A percentile compares a stretch with the other conserved stretches of the same genome.
Conservation (phyloP, 2,113 vertebrate species). For the Atrichornis clamosus region DNA sequence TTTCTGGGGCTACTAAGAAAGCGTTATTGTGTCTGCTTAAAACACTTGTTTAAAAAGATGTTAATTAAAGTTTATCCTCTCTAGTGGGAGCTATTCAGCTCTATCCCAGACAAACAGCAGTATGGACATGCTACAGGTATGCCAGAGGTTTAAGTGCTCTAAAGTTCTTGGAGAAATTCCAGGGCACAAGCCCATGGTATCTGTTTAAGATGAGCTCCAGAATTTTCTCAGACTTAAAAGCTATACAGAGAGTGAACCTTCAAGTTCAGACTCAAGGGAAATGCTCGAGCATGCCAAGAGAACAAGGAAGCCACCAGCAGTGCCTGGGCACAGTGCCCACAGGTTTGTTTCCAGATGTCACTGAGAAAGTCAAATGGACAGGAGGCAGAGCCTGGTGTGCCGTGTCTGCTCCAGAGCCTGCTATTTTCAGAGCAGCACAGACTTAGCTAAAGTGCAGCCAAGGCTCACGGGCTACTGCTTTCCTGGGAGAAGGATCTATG, state of each 20-base stretch:
- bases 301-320: neutral
- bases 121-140: neutral
- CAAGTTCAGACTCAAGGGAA: neutral
- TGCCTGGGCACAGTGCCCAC: neutral
- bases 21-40: neutral
- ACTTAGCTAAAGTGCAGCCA: neutral
- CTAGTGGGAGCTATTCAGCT: neutral
- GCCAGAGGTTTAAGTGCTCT: neutral
- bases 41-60: neutral
- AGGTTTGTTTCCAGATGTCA: neutral
- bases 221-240: neutral
- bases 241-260: neutral
- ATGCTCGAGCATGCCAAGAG: neutral
- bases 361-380: neutral
- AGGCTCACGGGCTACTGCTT: neutral
- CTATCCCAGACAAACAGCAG: neutral
- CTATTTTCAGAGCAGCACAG: neutral
- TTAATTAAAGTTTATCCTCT: slow-evolving; percentile 8
- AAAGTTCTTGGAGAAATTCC: neutral
- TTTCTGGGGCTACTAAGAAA: neutral
- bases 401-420: neutral
- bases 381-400: neutral
- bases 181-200: neutral
- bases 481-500: neutral
- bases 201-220: neutral